Conservation (phyloP, 2,888 invertebrate genomes). For the Slavum lentiscoides region DNA sequence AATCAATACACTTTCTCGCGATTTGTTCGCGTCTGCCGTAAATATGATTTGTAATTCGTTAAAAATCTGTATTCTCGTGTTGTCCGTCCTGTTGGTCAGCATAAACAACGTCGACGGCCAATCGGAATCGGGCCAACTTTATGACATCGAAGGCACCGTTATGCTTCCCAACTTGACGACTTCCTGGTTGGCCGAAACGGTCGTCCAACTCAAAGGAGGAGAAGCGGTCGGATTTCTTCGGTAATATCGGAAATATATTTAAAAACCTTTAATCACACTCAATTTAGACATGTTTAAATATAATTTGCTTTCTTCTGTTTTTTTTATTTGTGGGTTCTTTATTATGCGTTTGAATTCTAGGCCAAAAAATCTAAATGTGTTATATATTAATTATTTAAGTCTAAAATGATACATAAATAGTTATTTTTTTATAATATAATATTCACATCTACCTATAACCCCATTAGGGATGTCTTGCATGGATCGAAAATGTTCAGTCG, state of each 20-base stretch:
- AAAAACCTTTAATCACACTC: too few species aligned
- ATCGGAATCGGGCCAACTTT: slow-evolving; percentile 58
- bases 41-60: slow-evolving; percentile 33
- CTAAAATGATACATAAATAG: too few species aligned
- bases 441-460: too few species aligned
- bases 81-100: neutral
- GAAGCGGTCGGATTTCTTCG: slow-evolving; percentile 82
- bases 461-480: too few species aligned
- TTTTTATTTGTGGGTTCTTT: too few species aligned
- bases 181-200: slow-evolving; percentile 65
- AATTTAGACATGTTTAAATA: too few species aligned
- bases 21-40: neutral
- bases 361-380: too few species aligned
- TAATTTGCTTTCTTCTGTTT: too few species aligned
- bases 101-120: slow-evolving; percentile 22
- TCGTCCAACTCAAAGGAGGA: slow-evolving; percentile 84
- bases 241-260: slow-evolving; percentile 59
- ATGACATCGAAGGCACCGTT: slow-evolving; percentile 80
- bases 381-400: too few species aligned
- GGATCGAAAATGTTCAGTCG: too few species aligned
- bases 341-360: too few species aligned
- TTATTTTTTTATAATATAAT: too few species aligned
- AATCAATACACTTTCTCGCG: slow-evolving; percentile 3
- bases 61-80: neutral
- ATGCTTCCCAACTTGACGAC: slow-evolving; percentile 66